phyloP scores from a whole-genome alignment of 2,113 vertebrate species.

The Prochilodus magdalenae region DNA sequence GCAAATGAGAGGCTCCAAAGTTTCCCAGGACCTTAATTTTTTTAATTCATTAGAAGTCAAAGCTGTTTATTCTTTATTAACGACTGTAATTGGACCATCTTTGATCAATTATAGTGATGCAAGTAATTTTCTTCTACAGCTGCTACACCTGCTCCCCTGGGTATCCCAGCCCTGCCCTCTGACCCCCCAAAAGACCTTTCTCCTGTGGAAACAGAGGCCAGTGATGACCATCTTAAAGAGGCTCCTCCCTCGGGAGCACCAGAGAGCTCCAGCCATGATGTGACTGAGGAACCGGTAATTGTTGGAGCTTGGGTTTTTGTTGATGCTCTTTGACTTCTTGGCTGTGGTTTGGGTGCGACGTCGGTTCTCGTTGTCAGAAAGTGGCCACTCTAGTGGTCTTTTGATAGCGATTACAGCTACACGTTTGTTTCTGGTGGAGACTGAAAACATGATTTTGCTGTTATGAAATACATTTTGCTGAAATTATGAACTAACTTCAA shows the following conservation, averaged over 20 bases:
- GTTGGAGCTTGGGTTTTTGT: too few relatives aligned
- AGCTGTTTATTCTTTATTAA: neutral
- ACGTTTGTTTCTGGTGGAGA: too few relatives aligned
- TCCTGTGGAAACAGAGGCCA: conserved; percentile 56
- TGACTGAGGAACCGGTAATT: conserved; percentile 30
- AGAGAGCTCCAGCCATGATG: neutral
- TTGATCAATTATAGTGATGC: neutral
- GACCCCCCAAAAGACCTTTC: conserved; percentile 32
- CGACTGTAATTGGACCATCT: neutral
- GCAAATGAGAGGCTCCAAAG: too few relatives aligned
- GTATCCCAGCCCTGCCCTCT: neutral
- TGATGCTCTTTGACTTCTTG: neutral
- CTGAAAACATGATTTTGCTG: too few relatives aligned
- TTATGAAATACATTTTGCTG: too few relatives aligned
- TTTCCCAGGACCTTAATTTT: neutral
- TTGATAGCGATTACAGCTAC: neutral
- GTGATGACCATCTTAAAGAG: conserved; percentile 56
- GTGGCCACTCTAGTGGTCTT: neutral
- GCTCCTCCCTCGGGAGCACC: neutral
- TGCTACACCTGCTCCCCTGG: conserved; percentile 22
- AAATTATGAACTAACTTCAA: neutral
- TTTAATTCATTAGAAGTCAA: neutral
- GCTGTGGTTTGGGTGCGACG: neutral
- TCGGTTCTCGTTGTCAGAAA: too few relatives aligned
- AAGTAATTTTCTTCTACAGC: conserved; percentile 23